Evolutionary conservation across 2,888 invertebrate species (phyloP), one percentile per base, ranked within the genome.

Genomic region (Pachliopta kotzebuea): DNA sequence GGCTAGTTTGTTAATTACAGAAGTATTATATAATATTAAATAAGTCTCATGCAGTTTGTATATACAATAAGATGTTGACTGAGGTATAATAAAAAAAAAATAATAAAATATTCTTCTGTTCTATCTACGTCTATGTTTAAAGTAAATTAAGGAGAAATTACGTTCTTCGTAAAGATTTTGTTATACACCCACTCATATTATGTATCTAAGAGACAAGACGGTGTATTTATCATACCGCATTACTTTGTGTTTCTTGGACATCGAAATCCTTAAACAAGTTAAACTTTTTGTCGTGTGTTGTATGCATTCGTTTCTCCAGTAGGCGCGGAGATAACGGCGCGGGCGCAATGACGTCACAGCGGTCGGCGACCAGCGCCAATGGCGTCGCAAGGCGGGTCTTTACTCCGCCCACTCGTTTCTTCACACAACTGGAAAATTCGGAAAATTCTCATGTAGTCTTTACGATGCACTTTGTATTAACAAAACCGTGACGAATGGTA

Each of bases 281-380:
- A 65, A 65, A 65, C 29, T 57, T 61, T 62, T 59, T 45, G 53
- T 56, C 45, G 37, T 56, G 23, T 55, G 63, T 61, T 63, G 68
- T 58, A 31, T 56, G 63, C 66, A 59, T 66, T 65, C 67, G 67
- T 67, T 68, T 72, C 75, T 74, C 74, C 75, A 72, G 81, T 78
- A 79, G 76, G 80, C 76, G 79, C 76, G 54, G 62, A 62, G 69
- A 68, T 66, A 67, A 65, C 63, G 60, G 69, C 73, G 80, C 80
- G 77, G 76, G 79, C 80, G 81, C 75, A 68, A 74, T 90, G 90
- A 91, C 90, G 90, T 91, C 88, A 90, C 76, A 86, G 83, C 79
- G 90, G 87, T 74, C 88, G 77, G 83, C 76, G 62, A 59, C 76
- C 68, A 42, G 80, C 76, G 75, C 90, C 90, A 88, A 90, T 90